Evolutionary conservation across 2,888 invertebrate species (phyloP), one percentile per base, ranked within the genome.

Genomic region (Platypus cylindrus): DNA sequence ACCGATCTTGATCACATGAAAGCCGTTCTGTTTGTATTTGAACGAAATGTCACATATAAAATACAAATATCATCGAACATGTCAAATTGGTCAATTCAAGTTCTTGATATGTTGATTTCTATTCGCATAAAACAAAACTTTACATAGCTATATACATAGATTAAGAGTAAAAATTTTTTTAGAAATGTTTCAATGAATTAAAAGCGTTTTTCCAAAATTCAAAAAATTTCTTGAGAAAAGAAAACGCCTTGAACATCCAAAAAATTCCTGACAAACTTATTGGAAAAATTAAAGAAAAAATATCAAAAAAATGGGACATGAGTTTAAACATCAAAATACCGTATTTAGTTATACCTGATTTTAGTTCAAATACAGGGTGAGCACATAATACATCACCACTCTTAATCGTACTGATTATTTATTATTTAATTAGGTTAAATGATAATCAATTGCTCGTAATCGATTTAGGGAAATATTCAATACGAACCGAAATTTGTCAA

Each of bases 271-370:
- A 36, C 4, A 39, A 34, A 26, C 14, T 51, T 4, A 45, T 45
- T 16, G 34, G 38, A 12, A 43, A 37, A 4, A 25, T 54, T 11
- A 51, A 47, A 22, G 41, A 50, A 30, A 57, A 54, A 38, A 45
- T 62, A 22, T 35, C 41, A 24, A 40, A 55, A 18, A 55, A 52
- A 35, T 61, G 61, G 59, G 56, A 58, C 23, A 56, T 85, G n/a
- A 78, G 75, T 48, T 65, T 84, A 38, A 79, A 84, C 47, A 60
- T 85, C 31, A 78, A 77, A 54, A 75, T 80, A 5, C 84, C 84
- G 0, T 80, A 81, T 49, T 53, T 85, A 7, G 71, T 85, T 3
- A 60, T 86, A 36, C 83, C 84, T 1, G 82, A 85, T 52, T 68
- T 73, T 46, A 83, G 82, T 27, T 13, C 27, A 15, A 13, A 13